phyloP scores from a whole-genome alignment of 2,797 vertebrate species.

The Aplochiton taeniatus region DNA sequence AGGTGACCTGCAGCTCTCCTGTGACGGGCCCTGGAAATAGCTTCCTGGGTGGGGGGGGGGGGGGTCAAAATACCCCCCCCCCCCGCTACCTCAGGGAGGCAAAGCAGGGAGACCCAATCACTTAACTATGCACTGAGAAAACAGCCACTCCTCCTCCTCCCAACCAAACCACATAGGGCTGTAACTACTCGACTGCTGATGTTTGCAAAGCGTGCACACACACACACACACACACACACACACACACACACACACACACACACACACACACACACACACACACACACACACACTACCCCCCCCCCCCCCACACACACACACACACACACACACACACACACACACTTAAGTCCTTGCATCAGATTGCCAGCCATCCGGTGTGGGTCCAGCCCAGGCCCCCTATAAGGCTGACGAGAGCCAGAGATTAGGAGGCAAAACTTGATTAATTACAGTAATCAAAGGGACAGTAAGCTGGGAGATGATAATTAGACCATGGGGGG shows the following conservation, averaged over 20 bases:
- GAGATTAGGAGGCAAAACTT: constrained; percentile 70
- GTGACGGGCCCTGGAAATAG: background rate
- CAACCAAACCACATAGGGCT: background rate
- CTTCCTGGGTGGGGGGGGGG: too few species aligned
- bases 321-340: too few species aligned
- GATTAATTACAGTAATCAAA: constrained; percentile 72
- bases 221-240: too few species aligned
- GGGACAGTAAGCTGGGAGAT: constrained; percentile 64
- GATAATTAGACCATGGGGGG: constrained; percentile 61
- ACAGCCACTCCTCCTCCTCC: background rate
- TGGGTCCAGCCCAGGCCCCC: constrained; percentile 41
- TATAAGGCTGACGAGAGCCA: constrained; percentile 58
- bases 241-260: background rate
- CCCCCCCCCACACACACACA: constrained; percentile 7
- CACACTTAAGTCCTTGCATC: constrained; percentile 59
- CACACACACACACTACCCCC: background rate
- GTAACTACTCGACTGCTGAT: background rate
- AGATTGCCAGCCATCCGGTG: constrained; percentile 54
- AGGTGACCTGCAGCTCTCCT: background rate
- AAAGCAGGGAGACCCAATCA: background rate
- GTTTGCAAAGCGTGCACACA: background rate
- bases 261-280: background rate
- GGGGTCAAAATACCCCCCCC: too few species aligned
- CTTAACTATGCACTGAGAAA: background rate
- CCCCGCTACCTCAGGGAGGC: too few species aligned